phyloP scores from a whole-genome alignment of 1,140 invertebrate genomes.

The Drosophila burlai region DNA sequence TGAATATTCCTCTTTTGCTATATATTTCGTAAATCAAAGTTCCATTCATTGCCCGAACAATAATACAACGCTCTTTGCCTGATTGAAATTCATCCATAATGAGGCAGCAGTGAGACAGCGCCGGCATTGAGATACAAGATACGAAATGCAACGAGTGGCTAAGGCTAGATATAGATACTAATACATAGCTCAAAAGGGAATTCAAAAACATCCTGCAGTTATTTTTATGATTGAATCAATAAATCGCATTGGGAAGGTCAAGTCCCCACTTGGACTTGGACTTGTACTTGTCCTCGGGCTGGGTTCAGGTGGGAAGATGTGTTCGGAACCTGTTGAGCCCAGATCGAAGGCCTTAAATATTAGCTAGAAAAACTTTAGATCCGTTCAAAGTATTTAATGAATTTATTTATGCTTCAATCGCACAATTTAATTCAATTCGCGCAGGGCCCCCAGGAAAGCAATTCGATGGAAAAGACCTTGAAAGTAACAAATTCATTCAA shows the following conservation, averaged over 20 bases:
- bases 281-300: background rate
- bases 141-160: constrained; percentile 27
- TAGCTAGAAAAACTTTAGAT: constrained; percentile 10
- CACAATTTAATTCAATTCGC: constrained; percentile 75
- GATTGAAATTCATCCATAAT: constrained; percentile 63
- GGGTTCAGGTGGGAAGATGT: constrained; percentile 5
- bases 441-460: constrained; percentile 18
- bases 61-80: background rate
- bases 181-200: constrained; percentile 7
- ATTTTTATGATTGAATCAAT: constrained; percentile 78
- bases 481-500: constrained; percentile 50
- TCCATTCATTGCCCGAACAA: background rate
- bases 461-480: constrained; percentile 57
- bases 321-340: constrained; percentile 58
- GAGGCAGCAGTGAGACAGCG: constrained; percentile 45
- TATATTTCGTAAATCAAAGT: background rate
- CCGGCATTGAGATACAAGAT: constrained; percentile 61
- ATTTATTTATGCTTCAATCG: constrained; percentile 77
- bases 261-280: constrained; percentile 42
- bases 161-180: constrained; percentile 1
- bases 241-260: constrained; percentile 54
- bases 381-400: constrained; percentile 58
- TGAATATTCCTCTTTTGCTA: background rate
- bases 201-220: constrained; percentile 60
- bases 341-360: constrained; percentile 33